These are phyloP conservation scores for Callimorpha dominula DNA, from an alignment of 2,888 invertebrate genomes.

Conservation along the genomic window DNA sequence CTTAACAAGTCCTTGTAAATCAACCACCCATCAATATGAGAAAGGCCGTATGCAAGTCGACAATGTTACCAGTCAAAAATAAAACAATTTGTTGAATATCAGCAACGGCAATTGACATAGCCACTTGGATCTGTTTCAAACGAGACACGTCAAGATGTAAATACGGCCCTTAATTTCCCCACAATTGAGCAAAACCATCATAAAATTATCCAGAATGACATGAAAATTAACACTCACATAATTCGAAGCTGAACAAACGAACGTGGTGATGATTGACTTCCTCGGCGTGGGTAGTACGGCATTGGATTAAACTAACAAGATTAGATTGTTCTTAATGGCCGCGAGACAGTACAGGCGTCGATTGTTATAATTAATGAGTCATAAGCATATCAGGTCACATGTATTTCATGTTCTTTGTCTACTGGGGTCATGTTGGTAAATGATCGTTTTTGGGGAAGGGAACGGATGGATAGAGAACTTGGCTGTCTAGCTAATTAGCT, in stretches of 20 bases:
- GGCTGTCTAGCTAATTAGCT: background rate
- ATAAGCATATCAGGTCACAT: slow-evolving; percentile 64
- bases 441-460: slow-evolving; percentile 7
- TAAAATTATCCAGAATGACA: slow-evolving; percentile 29
- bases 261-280: slow-evolving; percentile 76
- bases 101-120: background rate
- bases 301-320: slow-evolving; percentile 80
- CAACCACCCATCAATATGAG: no score
- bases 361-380: slow-evolving; percentile 82
- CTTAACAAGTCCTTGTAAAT: no score
- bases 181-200: slow-evolving; percentile 23
- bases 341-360: slow-evolving; percentile 83
- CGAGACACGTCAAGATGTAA: background rate
- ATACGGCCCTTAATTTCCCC: slow-evolving; percentile 2
- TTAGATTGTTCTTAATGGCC: slow-evolving; percentile 85
- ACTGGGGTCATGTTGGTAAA: slow-evolving; percentile 22
- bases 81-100: background rate
- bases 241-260: slow-evolving; percentile 41
- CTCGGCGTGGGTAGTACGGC: slow-evolving; percentile 73
- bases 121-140: background rate
- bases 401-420: slow-evolving; percentile 48
- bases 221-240: slow-evolving; percentile 28
- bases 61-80: background rate
- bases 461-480: background rate
- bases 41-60: no score